Evolutionary conservation across 2,888 invertebrate genomes (phyloP), one percentile per base, ranked within the genome.

Genomic region (Eristalis arbustorum): DNA sequence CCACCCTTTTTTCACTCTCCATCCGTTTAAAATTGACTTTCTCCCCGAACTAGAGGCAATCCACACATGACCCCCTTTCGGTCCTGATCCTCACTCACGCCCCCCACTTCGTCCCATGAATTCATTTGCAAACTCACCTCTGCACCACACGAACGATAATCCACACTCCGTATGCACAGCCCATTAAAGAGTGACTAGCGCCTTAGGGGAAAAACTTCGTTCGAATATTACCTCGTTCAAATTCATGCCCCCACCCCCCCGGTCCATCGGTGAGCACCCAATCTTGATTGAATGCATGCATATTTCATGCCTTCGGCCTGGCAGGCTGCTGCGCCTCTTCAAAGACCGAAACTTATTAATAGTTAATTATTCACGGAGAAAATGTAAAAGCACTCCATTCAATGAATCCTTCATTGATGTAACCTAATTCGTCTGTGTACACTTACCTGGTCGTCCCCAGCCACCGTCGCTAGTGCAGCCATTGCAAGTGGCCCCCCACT

Each of bases 341-440:
- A 59, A 10, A 62, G 31, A 62, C 62, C 31, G 14, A 28, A 28
- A 62, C 14, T 62, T 62, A 62, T 62, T 62, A 62, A 62, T 62
- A 28, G 14, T 28, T 62, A 62, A 28, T 62, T 62, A 62, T 62
- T 62, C 62, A 62, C 18, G 62, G 31, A 11, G 28, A 62, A 62
- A 62, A 62, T 62, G 62, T 62, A 62, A 23, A 62, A 62, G 62
- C 62, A 31, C 62, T 62, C 31, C 62, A 28, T 18, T 13, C 28
- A 31, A 62, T 62, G 31, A 31, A 62, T 62, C 31, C 62, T 31
- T 62, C 62, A n/a, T 62, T 10, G 28, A n/a, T 11, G 62, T 62
- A 62, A 62, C 62, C 62, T 31, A 28, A 62, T 62, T 62, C n/a
- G 62, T 18, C 62, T 62, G 62, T 62, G 62, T 28, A 18, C 61